Percentiles rank a stretch among this genome's conserved stretches.
Evolutionary conservation across 1,140 invertebrate genomes (phyloP).

Genomic region (Euwallacea fornicatus): DNA sequence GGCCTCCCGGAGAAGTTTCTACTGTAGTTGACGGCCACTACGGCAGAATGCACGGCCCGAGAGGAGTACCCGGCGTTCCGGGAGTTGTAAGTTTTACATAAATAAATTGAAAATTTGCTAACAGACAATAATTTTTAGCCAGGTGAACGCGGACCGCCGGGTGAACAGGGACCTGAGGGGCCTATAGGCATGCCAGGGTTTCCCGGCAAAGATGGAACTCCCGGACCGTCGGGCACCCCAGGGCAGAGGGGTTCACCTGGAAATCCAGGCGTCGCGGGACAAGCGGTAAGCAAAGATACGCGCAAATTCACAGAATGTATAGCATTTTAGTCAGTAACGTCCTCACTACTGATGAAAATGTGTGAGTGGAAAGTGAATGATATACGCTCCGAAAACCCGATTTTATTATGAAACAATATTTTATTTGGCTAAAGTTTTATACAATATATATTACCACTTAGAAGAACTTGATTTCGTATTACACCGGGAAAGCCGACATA

Average conservation of each 20-base stretch:
- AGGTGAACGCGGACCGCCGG: slow-evolving; percentile 47
- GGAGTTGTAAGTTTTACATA: slow-evolving; percentile 44
- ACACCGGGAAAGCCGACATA: too few species aligned
- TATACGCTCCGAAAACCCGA: too few species aligned
- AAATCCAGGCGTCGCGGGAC: slow-evolving; percentile 54
- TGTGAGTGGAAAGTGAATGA: too few species aligned
- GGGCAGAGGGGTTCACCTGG: slow-evolving; percentile 54
- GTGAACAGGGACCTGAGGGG: slow-evolving; percentile 48
- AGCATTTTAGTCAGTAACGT: too few species aligned
- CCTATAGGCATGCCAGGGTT: slow-evolving; percentile 53
- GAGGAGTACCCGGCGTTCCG: slow-evolving; percentile 50
- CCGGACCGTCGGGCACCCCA: slow-evolving; percentile 49
- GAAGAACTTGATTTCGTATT: too few species aligned
- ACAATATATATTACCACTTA: too few species aligned
- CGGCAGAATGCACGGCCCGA: slow-evolving; percentile 48
- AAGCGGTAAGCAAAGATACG: slow-evolving; percentile 34
- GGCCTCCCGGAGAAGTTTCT: slow-evolving; percentile 43
- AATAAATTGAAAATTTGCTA: background rate
- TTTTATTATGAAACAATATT: too few species aligned
- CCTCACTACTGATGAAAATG: too few species aligned
- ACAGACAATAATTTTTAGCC: slow-evolving; percentile 38
- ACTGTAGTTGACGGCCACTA: slow-evolving; percentile 40
- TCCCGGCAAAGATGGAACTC: slow-evolving; percentile 53
- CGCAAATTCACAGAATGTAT: background rate
- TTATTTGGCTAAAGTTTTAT: too few species aligned